These are phyloP conservation scores for Aphelenchoides fujianensis DNA, from an alignment of 1,140 invertebrate genomes.

Conservation along the genomic window DNA sequence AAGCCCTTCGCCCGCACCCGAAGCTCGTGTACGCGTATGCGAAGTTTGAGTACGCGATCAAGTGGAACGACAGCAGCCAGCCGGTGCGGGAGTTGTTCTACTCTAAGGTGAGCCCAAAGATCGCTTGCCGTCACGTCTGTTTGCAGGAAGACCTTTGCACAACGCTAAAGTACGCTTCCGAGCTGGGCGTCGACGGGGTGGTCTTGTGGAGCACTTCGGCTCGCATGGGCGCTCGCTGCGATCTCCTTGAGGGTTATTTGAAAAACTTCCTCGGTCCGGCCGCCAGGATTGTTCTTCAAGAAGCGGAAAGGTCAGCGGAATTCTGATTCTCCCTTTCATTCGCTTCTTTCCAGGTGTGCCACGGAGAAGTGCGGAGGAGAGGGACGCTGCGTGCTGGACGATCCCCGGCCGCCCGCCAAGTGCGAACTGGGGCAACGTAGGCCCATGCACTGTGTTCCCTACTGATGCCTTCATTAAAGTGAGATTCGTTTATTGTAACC, in stretches of 20 bases:
- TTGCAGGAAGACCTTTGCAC: slow-evolving; percentile 39
- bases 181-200: slow-evolving; percentile 39
- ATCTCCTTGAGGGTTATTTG: slow-evolving; percentile 20
- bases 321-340: not conserved
- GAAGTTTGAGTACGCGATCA: slow-evolving; percentile 41
- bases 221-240: slow-evolving; percentile 29
- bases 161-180: slow-evolving; percentile 36
- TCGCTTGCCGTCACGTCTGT: not conserved
- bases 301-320: not conserved
- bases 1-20: slow-evolving; percentile 21
- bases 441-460: too few relatives aligned
- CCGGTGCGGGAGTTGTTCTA: slow-evolving; percentile 23
- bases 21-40: slow-evolving; percentile 37
- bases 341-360: not conserved
- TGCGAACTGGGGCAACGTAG: too few relatives aligned
- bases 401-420: too few relatives aligned
- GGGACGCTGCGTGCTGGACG: slow-evolving; percentile 28
- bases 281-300: not conserved
- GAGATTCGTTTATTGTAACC: too few relatives aligned
- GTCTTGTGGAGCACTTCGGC: slow-evolving; percentile 41
- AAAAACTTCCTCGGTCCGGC: slow-evolving; percentile 28
- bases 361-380: not conserved
- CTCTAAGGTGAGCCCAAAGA: not conserved
- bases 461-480: too few relatives aligned
- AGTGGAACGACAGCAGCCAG: slow-evolving; percentile 22